Evolutionary conservation across 2,797 vertebrate genomes (phyloP).

Genomic region (Acrossocheilus fasciatus): DNA sequence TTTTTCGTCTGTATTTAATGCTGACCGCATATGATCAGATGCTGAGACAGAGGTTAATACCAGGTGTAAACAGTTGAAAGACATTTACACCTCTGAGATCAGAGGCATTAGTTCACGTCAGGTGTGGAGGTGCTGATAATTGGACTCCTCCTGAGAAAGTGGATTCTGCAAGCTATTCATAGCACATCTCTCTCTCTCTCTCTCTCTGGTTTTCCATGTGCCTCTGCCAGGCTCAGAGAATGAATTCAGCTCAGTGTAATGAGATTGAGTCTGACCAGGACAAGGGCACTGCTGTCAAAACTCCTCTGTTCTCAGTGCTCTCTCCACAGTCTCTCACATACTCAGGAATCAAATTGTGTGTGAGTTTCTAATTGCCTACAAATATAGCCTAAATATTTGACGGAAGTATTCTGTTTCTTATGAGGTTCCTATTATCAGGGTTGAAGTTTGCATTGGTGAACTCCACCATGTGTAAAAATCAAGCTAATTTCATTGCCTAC

Average conservation of each 20-base stretch:
- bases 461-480: neutral
- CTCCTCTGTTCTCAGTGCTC: neutral
- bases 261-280: constrained; percentile 59
- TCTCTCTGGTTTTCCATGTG: constrained; percentile 33
- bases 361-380: neutral
- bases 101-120: neutral
- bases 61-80: neutral
- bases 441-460: neutral
- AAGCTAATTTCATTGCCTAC: neutral
- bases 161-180: constrained; percentile 49
- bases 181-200: neutral
- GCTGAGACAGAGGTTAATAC: neutral
- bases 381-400: neutral
- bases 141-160: constrained; percentile 72
- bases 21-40: too few species aligned
- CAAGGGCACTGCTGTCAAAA: constrained; percentile 50
- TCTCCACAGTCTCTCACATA: neutral
- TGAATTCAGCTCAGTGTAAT: constrained; percentile 49
- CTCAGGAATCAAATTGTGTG: neutral
- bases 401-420: neutral
- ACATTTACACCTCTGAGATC: neutral
- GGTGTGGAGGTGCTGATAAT: constrained; percentile 53
- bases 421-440: neutral
- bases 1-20: neutral
- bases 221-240: constrained; percentile 49